Base-by-base conservation (phyloP, 1,140 invertebrate species). In the Bradysia coprophila region DNA sequence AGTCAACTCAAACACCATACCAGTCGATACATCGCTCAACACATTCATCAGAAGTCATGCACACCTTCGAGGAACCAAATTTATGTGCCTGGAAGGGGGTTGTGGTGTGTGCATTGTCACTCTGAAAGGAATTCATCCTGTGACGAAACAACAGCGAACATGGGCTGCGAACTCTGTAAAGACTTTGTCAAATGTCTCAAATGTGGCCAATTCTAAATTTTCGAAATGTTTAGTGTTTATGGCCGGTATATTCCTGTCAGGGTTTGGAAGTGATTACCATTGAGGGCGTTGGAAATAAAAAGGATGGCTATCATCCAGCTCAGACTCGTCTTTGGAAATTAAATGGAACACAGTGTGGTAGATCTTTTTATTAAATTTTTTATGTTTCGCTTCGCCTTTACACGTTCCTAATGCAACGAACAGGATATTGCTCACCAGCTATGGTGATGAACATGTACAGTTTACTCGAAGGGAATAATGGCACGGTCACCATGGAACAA, bases 391-490 rank as follows among this genome's bases (percentile, higher is more conserved):
- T 15, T 16, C n/a, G 13, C n/a, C 32, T 34, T 4, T 34, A 34
- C 32, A 16, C n/a, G 11, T 34, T 15, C 32, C n/a, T 15, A 15
- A 16, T 13, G 13, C n/a, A 16, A 15, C 32, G 18, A 13, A 15
- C 13, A 15, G 32, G 85, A 2, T 90, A 72, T 57, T 90, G 85
- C 47, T 76, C 78, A 1, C 74, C 83, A 13, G 85, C 81, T 33
- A 86, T 86, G 73, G 71, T 89, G 18, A 88, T 90, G 83, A 81
- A 78, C 47, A 76, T 88, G 71, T 76, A 81, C 55, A 82, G 80
- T 64, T 46, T 68, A 23, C 46, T 69, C 42, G 56, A 65, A 51
- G 52, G 55, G 42, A 62, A 50, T 44, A 64, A 61, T 19, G 59
- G 57, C 10, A 57, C 67, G 18, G 53, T 77, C 6, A 77, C 68